Percentiles rank a stretch among this genome's conserved stretches.
phyloP scores from a whole-genome alignment of 2,797 vertebrate species.

The Setipinna tenuifilis region DNA sequence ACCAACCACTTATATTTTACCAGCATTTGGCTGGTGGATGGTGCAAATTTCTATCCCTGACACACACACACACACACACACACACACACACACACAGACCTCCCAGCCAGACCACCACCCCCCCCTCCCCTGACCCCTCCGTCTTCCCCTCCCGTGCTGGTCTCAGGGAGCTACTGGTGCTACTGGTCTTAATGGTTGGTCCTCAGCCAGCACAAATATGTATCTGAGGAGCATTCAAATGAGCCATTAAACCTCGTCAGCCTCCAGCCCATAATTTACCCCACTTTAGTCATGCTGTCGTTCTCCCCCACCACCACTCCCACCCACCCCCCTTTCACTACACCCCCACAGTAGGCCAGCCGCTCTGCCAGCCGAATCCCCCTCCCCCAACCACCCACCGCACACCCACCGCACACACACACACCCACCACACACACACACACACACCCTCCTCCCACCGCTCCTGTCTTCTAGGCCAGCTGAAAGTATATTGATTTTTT shows the following conservation, averaged over 20 bases:
- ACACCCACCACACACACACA: no score
- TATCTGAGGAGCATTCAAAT: not conserved
- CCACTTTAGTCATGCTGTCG: not conserved
- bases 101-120: no score
- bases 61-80: no score
- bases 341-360: not conserved
- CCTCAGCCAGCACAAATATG: not conserved
- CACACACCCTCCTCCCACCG: no score
- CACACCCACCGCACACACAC: no score
- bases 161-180: no score
- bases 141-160: no score
- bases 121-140: no score
- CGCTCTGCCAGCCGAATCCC: not conserved
- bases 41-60: no score
- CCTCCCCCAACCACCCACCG: not conserved
- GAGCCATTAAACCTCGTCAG: not conserved
- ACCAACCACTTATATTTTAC: no score
- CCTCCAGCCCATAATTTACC: not conserved
- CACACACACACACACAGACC: no score
- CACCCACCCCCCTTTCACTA: not conserved
- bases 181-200: not conserved
- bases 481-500: constrained; percentile 1
- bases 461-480: not conserved
- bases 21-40: no score
- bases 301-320: not conserved